Conservation (phyloP, 1,140 invertebrate genomes). For the Triops longicaudatus region DNA sequence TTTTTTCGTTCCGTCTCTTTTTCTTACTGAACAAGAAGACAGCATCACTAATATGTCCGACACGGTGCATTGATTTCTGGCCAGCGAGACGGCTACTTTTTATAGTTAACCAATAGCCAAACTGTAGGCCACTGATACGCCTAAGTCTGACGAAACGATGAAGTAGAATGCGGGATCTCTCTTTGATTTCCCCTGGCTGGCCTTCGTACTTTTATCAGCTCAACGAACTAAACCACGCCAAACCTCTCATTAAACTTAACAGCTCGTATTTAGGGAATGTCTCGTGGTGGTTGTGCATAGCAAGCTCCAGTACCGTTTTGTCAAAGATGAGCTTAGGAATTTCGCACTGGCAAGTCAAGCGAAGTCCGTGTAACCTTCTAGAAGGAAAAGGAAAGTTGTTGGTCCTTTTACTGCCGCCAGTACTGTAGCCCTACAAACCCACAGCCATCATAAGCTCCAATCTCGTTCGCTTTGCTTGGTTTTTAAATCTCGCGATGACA, state of each 20-base stretch:
- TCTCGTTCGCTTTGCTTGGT: background rate
- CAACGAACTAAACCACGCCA: background rate
- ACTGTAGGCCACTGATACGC: background rate
- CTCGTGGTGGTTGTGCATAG: background rate
- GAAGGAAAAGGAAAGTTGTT: background rate
- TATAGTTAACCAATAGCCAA: background rate
- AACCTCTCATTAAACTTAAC: background rate
- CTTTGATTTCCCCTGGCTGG: background rate
- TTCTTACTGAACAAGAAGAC: background rate
- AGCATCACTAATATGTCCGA: constrained; percentile 1
- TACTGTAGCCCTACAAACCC: background rate
- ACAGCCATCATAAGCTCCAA: constrained; percentile 14
- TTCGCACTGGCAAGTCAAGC: background rate
- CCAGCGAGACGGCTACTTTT: background rate
- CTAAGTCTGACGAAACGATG: background rate
- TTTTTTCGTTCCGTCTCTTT: background rate
- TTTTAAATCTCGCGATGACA: constrained; percentile 11
- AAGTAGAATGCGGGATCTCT: background rate
- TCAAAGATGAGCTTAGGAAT: background rate
- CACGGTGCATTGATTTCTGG: background rate
- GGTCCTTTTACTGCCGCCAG: background rate
- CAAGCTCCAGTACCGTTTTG: background rate
- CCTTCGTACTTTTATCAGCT: background rate
- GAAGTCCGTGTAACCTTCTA: background rate
- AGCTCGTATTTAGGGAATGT: background rate